phyloP scores from a whole-genome alignment of 2,888 invertebrate genomes.

The Microctonus hyperodae region DNA sequence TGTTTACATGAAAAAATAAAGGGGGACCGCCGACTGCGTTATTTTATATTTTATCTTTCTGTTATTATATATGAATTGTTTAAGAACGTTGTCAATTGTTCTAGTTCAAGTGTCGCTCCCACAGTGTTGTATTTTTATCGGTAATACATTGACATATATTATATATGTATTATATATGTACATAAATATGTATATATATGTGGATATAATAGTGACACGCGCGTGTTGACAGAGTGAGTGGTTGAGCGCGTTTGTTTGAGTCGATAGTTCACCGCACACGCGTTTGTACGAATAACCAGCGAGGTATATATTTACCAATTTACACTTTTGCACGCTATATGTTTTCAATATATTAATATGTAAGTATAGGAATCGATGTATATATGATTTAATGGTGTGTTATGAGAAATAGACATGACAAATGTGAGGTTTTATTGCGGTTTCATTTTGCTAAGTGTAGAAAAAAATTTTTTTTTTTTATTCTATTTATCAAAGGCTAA shows the following conservation, averaged over 20 bases:
- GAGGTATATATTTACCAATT: constrained; percentile 19
- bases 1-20: neutral
- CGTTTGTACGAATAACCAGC: constrained; percentile 1
- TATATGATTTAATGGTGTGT: neutral
- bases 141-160: too few relatives aligned
- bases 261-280: constrained; percentile 9
- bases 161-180: neutral
- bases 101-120: too few relatives aligned
- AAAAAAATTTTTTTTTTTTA: too few relatives aligned
- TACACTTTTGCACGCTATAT: neutral
- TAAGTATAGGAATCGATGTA: too few relatives aligned
- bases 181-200: neutral
- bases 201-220: neutral
- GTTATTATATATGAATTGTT: too few relatives aligned
- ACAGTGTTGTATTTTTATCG: too few relatives aligned
- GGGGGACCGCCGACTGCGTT: constrained; percentile 13
- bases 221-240: neutral
- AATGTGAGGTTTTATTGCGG: neutral
- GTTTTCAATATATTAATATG: too few relatives aligned
- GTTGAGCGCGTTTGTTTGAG: neutral
- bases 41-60: too few relatives aligned
- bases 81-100: too few relatives aligned
- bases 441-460: neutral
- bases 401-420: too few relatives aligned
- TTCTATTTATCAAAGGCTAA: too few relatives aligned